Base-by-base conservation (phyloP, 1,140 invertebrate genomes). In the Parasteatoda tepidariorum region DNA sequence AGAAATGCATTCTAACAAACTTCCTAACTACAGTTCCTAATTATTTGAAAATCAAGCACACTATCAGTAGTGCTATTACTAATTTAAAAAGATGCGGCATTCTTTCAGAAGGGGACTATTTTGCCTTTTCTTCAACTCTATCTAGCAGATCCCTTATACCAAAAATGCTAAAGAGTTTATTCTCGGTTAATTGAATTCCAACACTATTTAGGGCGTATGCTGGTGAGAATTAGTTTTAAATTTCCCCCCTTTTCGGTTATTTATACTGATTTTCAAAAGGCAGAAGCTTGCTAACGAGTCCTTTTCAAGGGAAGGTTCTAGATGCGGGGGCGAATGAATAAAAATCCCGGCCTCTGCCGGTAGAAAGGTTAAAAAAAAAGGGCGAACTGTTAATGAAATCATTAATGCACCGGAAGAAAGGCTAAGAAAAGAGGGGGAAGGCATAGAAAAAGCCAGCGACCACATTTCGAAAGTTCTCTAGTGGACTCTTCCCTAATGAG, bases 261-360 rank as follows among this genome's bases (percentile, higher is more conserved):
- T 82, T 82, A 82, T 82, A 82, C 78, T 82, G 68, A 82, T 82
- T 82, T 82, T 70, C 31, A 71, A 82, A 79, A 68, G 76, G 76
- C 59, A 68, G 55, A 41, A 24, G 66, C 31, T n/a, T 57, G 22
- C 62, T 64, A 82, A 82, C 78, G 78, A 82, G 78, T 82, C 67
- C 67, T 71, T 48, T 82, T 82, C 67, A 82, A 59, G 68, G 57
- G 34, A 38, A 64, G 62, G 48, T 28, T 57, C 54, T 28, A 28
- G 67, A 48, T 48, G 38, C 7, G 34, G 67, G 67, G 67, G 67
- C 67, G 67, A 73, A 55, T 48, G 70, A 61, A 33, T 76, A 76
- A 74, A 74, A 74, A 74, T 74, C 71, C 57, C 54, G 71, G 54
- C 66, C 28, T 59, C 74, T 66, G 71, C 55, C 26, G 76, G 74